These are phyloP conservation scores for Xyrichtys novacula DNA, from an alignment of 2,797 vertebrate genomes.

Conservation along the genomic window DNA sequence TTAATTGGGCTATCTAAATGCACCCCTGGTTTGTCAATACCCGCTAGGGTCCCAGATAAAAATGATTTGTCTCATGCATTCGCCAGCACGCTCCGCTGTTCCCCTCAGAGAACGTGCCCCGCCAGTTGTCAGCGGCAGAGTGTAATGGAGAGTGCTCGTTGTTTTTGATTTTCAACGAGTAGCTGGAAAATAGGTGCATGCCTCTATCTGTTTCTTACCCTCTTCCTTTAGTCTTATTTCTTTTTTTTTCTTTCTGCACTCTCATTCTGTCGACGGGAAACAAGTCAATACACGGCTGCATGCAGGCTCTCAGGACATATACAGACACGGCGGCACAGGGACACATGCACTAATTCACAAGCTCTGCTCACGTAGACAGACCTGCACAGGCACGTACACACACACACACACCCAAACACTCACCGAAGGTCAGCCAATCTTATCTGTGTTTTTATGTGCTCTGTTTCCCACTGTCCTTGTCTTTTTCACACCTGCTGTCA, in stretches of 20 bases:
- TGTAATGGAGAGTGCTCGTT: constrained; percentile 75
- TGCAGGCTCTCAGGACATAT: constrained; percentile 9
- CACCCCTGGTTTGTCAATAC: constrained; percentile 86
- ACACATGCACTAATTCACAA: constrained; percentile 63
- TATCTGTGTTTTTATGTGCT: constrained; percentile 79
- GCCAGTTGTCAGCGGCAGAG: constrained; percentile 67
- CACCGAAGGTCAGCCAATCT: constrained; percentile 80
- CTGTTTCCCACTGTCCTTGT: constrained; percentile 72
- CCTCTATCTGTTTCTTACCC: constrained; percentile 8
- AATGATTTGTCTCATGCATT: constrained; percentile 86
- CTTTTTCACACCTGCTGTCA: constrained; percentile 71
- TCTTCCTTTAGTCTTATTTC: constrained; percentile 13
- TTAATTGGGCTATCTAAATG: constrained; percentile 90
- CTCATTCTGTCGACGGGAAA: constrained; percentile 23
- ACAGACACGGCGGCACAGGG: constrained; percentile 3
- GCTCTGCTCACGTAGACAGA: constrained; percentile 27
- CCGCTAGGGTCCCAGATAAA: constrained; percentile 84
- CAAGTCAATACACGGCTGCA: constrained; percentile 24
- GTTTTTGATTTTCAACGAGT: constrained; percentile 67
- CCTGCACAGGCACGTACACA: constrained; percentile 31
- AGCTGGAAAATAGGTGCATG: constrained; percentile 40
- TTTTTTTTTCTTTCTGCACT: constrained; percentile 10
- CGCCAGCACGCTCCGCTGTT: constrained; percentile 75
- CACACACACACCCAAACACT: constrained; percentile 4
- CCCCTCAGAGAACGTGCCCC: constrained; percentile 68